phyloP scores from a whole-genome alignment of 1,140 invertebrate species.

The Drosophila leontia region DNA sequence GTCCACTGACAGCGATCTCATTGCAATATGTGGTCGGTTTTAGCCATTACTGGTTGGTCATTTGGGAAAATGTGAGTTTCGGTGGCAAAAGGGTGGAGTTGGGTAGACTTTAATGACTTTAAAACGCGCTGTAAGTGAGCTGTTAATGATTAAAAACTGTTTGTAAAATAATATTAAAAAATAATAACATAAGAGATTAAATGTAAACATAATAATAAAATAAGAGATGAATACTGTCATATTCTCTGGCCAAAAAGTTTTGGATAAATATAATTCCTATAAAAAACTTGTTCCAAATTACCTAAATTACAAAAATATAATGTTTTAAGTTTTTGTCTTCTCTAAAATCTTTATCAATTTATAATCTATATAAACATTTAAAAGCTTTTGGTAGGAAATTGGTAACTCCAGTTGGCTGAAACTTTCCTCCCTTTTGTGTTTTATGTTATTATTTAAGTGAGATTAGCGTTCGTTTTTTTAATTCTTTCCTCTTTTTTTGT shows the following conservation, averaged over 20 bases:
- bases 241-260: too few species aligned
- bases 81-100: conserved; percentile 3
- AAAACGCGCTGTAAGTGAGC: background rate
- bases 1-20: conserved; percentile 25
- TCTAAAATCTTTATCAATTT: background rate
- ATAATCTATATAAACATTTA: too few species aligned
- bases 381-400: background rate
- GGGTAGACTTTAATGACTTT: background rate
- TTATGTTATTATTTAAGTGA: conserved; percentile 47
- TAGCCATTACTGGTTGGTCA: conserved; percentile 2
- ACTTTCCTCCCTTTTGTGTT: conserved; percentile 45
- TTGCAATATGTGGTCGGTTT: conserved; percentile 32
- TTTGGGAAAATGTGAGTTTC: conserved; percentile 38
- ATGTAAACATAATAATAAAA: too few species aligned
- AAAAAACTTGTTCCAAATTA: background rate
- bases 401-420: background rate
- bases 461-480: conserved; percentile 35
- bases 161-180: too few species aligned
- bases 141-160: too few species aligned
- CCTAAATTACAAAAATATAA: background rate
- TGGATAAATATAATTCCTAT: background rate
- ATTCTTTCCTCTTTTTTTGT: conserved; percentile 30
- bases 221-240: too few species aligned
- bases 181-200: too few species aligned
- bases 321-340: background rate